phyloP scores from a whole-genome alignment of 2,797 vertebrate species.

The Lagocephalus sceleratus region DNA sequence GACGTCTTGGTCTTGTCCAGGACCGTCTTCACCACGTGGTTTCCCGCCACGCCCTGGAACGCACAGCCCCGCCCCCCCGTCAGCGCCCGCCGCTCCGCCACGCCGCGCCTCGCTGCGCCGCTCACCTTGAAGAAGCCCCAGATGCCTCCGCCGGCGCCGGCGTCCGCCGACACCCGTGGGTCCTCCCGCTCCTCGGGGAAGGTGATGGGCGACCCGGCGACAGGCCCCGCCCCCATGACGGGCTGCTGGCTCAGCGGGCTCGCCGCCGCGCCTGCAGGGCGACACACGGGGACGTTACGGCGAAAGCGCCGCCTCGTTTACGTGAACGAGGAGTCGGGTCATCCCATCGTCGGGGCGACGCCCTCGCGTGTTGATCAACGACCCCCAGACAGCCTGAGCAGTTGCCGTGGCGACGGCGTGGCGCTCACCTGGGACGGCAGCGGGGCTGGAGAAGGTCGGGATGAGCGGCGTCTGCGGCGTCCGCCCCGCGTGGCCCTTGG shows the following conservation, averaged over 20 bases:
- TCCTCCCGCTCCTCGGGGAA: slow-evolving; percentile 93
- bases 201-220: slow-evolving; percentile 84
- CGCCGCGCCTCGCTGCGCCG: no score
- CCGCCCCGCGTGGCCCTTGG: slow-evolving; percentile 89
- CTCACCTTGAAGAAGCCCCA: slow-evolving; percentile 96
- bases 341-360: no score
- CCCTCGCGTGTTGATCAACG: no score
- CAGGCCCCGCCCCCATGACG: slow-evolving; percentile 66
- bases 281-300: no score
- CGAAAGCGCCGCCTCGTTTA: background rate
- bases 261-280: slow-evolving; percentile 80
- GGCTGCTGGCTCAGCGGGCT: slow-evolving; percentile 83
- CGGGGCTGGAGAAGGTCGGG: slow-evolving; percentile 83
- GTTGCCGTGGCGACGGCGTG: no score
- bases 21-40: slow-evolving; percentile 89
- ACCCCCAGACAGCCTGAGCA: no score
- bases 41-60: slow-evolving; percentile 90
- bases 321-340: no score
- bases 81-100: no score
- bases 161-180: slow-evolving; percentile 68
- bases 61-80: background rate
- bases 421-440: slow-evolving; percentile 80
- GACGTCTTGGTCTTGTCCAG: slow-evolving; percentile 96
- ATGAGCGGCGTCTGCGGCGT: slow-evolving; percentile 93
- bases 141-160: slow-evolving; percentile 78